Evolutionary conservation across 2,797 vertebrate species (phyloP).

Genomic region (Epinephelus coioides): DNA sequence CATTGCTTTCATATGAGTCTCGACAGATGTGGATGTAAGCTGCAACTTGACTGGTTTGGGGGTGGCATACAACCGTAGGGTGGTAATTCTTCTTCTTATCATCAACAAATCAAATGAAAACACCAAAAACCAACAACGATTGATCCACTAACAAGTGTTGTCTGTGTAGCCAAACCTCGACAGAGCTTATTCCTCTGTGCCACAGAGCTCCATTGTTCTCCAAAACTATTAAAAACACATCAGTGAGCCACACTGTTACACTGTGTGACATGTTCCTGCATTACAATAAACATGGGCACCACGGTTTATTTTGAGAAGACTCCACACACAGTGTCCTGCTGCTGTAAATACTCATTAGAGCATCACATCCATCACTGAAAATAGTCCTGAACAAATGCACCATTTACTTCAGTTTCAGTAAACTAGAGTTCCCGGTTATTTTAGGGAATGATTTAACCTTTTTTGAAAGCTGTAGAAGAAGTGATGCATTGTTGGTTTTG

Average conservation of each 20-base stretch:
- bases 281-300: neutral
- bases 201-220: neutral
- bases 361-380: neutral
- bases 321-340: neutral
- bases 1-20: too few relatives aligned
- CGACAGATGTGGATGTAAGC: too few relatives aligned
- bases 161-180: neutral
- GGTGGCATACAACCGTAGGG: too few relatives aligned
- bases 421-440: neutral
- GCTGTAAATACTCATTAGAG: neutral
- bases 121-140: neutral
- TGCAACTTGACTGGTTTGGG: too few relatives aligned
- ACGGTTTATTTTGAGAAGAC: neutral
- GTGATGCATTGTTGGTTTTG: neutral
- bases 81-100: neutral
- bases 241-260: neutral
- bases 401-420: neutral
- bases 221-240: conserved; percentile 8
- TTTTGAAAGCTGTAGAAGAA: neutral
- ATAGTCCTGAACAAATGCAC: neutral
- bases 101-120: neutral
- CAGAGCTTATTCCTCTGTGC: neutral
- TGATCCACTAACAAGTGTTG: neutral
- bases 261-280: neutral
- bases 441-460: neutral